These are phyloP conservation scores for Marronus borbonicus DNA, from an alignment of 2,888 invertebrate genomes.

Conservation along the genomic window DNA sequence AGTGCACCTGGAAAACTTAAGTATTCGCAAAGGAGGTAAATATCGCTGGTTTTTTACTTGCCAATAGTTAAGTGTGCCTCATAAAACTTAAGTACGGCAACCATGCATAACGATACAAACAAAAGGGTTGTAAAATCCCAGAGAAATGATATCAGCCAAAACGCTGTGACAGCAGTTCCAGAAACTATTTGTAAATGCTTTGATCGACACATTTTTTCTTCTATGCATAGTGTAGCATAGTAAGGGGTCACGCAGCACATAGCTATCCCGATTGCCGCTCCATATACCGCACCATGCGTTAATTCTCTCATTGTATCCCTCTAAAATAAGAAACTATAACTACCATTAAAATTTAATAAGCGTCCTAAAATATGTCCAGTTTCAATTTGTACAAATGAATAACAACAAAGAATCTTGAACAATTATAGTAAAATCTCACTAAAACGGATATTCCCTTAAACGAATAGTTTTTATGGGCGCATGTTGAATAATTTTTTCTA, in stretches of 20 bases:
- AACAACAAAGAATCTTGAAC: too few species aligned
- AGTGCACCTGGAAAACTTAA: conserved; percentile 71
- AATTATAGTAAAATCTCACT: not conserved
- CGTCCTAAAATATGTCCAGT: too few species aligned
- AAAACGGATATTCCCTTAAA: not conserved
- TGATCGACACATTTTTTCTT: conserved; percentile 79
- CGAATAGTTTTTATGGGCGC: too few species aligned
- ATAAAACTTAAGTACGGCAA: conserved; percentile 76
- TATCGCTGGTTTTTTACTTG: conserved; percentile 58
- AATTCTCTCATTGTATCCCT: not conserved
- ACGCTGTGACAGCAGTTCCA: conserved; percentile 77
- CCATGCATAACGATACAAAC: conserved; percentile 73
- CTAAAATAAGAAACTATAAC: not conserved
- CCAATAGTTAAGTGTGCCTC: conserved; percentile 72
- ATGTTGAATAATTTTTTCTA: too few species aligned
- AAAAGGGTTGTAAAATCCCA: conserved; percentile 79
- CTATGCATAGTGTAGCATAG: conserved; percentile 75
- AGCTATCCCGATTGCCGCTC: conserved; percentile 80
- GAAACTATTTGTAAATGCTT: conserved; percentile 83
- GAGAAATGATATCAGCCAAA: conserved; percentile 80
- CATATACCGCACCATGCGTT: not conserved
- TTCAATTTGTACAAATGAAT: too few species aligned
- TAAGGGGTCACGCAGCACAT: conserved; percentile 80
- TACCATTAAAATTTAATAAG: not conserved
- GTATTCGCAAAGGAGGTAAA: not conserved